Base-by-base conservation (phyloP, 2,888 invertebrate genomes). In the Phragmatobia fuliginosa region DNA sequence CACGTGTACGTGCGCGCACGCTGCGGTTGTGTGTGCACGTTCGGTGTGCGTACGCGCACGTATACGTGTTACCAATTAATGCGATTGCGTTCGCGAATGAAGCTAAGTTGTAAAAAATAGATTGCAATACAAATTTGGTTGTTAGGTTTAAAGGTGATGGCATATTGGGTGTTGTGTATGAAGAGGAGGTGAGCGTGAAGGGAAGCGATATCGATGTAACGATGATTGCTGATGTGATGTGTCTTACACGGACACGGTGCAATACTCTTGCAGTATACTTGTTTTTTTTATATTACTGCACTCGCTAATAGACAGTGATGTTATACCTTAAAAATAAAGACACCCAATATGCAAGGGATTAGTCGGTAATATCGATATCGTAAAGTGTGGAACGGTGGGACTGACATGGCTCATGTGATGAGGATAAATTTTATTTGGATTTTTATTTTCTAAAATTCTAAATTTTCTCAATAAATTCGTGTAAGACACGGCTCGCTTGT, bases 121-220 rank as follows among this genome's bases (percentile, higher is more conserved):
- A 87, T 88, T 88, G 92, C 92, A 92, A 93, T 91, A 91, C 92
- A 91, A 91, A 90, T 91, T 90, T 90, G 91, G 89, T 90, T 88
- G 91, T 90, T 91, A 91, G 90, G 87, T 77, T 83, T 87, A 90
- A 85, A 67, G 86, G 84, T 80, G 87, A 88, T 76, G 91, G 93
- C 92, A 92, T 94, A 92, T 94, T 94, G 92, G 91, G 92, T 91
- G 92, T 94, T 93, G 94, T 93, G 94, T 94, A 92, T 93, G 93
- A 79, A 88, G 92, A 89, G 88, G 78, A 69, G 28, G 49, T 8
- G 33, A 31, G 80, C 71, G 74, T 76, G 76, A 77, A 72, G 80
- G 74, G 74, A 68, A 72, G 72, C 65, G 72, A 74, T 75, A 76
- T 69, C 65, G 75, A 74, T 62, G 62, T 70, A 73, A n/a, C 69